These are phyloP conservation scores for Fulica atra DNA, from an alignment of 2,113 vertebrate genomes.

Conservation along the genomic window DNA sequence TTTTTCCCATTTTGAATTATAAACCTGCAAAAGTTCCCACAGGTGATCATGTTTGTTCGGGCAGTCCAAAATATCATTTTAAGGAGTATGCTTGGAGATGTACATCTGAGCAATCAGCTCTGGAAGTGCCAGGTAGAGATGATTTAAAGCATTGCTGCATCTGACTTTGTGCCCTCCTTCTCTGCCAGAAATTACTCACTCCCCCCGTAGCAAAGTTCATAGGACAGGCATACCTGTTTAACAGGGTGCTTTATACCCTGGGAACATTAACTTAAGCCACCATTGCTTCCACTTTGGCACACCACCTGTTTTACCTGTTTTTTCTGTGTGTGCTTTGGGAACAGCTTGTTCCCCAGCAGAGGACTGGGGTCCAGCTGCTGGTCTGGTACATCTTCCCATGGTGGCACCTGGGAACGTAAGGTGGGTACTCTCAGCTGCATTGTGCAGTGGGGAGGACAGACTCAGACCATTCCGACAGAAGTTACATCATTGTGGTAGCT, in stretches of 20 bases:
- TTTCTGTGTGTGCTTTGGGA: not conserved
- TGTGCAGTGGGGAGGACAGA: not conserved
- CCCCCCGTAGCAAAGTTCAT: not conserved
- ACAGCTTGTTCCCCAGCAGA: not conserved
- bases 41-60: not conserved
- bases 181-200: not conserved
- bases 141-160: not conserved
- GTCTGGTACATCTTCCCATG: fast-evolving
- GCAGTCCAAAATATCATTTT: not conserved
- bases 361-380: not conserved
- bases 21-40: not conserved
- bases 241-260: not conserved
- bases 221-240: not conserved
- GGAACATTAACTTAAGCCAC: not conserved
- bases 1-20: not conserved
- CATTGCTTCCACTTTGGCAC: not conserved
- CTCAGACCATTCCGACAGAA: not conserved
- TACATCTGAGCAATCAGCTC: not conserved
- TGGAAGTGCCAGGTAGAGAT: not conserved
- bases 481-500: not conserved
- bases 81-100: not conserved
- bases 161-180: not conserved
- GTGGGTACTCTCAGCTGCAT: not conserved
- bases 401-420: fast-evolving
- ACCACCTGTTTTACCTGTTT: not conserved